Base-by-base conservation (phyloP, 1,140 invertebrate species). In the Lordiphosa stackelbergi region DNA sequence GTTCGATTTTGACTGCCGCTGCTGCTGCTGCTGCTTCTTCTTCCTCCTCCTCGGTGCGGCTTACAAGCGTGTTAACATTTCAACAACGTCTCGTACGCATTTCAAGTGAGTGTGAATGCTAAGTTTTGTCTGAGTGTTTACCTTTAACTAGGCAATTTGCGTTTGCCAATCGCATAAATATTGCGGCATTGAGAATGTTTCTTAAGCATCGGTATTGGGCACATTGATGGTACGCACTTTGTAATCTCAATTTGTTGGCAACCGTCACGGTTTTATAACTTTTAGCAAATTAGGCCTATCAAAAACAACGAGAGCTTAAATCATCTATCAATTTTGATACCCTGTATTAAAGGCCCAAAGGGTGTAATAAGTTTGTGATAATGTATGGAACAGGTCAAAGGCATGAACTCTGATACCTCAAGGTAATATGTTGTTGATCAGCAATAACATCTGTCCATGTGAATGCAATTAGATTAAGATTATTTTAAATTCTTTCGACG, bases 21-120 rank as follows among this genome's bases (percentile, higher is more conserved):
- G 53, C 40, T 35, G 12, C 37, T 13, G 37, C 35, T 52, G 46
- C 47, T 60, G 41, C 38, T 49, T 42, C 62, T 66, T 70, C 60
- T 9, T 42, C 47, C 63, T 55, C 56, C 48, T 49, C 16, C 42
- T 38, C 31, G 19, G 56, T 28, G 54, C 42, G 47, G 68, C 64
- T 69, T 69, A 69, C 74, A 78, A 62, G 65, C 70, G 65, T 79
- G 74, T 70, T 78, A 78, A 66, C 75, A 66, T 58, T 61, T 56
- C 45, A 43, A 48, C 52, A 43, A 24, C 41, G 35, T 53, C 51
- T 54, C 40, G 37, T 42, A 60, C 55, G 66, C 59, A 55, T 40
- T 45, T 56, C 34, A 53, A 69, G 59, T 55, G 55, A 54, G 49
- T 61, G 46, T 61, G 49, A 57, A 53, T 71, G 59, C 52, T 48